Conservation (phyloP, 37 sponge, comb jelly and placozoan genomes). For the Amphimedon queenslandica region DNA sequence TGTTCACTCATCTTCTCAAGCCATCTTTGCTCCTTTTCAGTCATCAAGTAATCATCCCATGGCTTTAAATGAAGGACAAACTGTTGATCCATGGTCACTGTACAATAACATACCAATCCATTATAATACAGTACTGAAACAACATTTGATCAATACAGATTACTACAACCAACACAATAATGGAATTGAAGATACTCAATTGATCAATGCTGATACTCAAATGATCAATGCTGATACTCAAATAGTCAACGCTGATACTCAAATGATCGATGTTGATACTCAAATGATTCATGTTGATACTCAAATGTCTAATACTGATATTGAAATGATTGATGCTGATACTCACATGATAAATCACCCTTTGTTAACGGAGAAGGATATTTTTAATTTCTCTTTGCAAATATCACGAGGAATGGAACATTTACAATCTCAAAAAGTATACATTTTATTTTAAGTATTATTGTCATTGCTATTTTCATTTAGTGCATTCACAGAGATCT, state of each 20-base stretch:
- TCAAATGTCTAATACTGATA: background rate
- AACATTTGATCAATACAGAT: background rate
- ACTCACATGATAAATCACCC: too few species aligned
- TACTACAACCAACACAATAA: constrained; percentile 4
- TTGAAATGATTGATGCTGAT: background rate
- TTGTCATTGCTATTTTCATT: background rate
- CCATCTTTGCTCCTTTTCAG: background rate
- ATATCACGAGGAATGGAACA: constrained; percentile 82
- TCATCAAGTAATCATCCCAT: too few species aligned
- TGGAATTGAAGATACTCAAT: background rate
- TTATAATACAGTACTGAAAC: background rate
- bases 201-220: too few species aligned
- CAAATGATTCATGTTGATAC: background rate
- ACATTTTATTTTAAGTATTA: background rate
- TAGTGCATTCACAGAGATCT: constrained; percentile 60
- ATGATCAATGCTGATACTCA: too few species aligned
- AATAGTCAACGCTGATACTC: too few species aligned
- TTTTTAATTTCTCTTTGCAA: constrained; percentile 56
- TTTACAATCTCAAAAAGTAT: constrained; percentile 61
- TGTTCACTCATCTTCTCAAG: too few species aligned
- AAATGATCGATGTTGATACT: too few species aligned
- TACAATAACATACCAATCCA: too few species aligned
- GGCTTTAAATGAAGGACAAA: too few species aligned
- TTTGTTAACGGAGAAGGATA: constrained; percentile 37
- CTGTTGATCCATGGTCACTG: too few species aligned